phyloP scores from a whole-genome alignment of 2,797 vertebrate genomes.

The Calcarius lapponicus region DNA sequence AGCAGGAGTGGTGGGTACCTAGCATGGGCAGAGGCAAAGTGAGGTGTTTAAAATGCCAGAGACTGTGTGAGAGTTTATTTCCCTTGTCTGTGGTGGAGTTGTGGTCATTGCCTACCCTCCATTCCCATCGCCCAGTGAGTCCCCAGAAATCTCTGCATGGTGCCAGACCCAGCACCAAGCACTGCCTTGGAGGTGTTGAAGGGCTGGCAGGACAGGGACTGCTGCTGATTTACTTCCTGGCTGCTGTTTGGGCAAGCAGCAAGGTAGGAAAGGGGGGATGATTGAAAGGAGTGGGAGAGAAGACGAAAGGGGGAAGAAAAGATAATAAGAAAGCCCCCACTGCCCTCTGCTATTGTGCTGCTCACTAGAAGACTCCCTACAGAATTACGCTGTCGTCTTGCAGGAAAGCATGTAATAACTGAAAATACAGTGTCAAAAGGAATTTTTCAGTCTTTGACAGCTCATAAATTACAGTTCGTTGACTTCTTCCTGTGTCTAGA shows the following conservation, averaged over 20 bases:
- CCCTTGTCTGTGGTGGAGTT: neutral
- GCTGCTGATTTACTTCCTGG: neutral
- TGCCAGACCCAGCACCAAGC: fast-evolving
- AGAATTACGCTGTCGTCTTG: conserved; percentile 72
- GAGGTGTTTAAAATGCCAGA: neutral
- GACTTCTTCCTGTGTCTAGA: conserved; percentile 74
- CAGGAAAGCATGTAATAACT: conserved; percentile 76
- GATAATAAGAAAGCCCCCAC: conserved; percentile 66
- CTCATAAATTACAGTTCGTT: conserved; percentile 79
- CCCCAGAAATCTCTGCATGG: neutral
- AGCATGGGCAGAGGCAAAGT: neutral
- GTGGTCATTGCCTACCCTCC: neutral
- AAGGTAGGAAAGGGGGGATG: conserved; percentile 5
- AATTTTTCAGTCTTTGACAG: conserved; percentile 79
- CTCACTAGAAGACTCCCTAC: conserved; percentile 66
- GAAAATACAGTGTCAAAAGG: conserved; percentile 79
- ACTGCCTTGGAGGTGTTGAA: neutral
- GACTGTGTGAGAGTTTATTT: neutral
- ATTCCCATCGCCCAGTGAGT: neutral
- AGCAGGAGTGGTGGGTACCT: neutral
- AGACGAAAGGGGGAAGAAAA: conserved; percentile 19
- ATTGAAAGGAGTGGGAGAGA: conserved; percentile 37
- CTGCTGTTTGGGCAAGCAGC: neutral
- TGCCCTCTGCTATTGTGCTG: conserved; percentile 69
- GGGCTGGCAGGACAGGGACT: neutral